These are phyloP conservation scores for Cladopsammia gracilis DNA, from an alignment of 64 coral and sea anemone genomes.

Conservation along the genomic window DNA sequence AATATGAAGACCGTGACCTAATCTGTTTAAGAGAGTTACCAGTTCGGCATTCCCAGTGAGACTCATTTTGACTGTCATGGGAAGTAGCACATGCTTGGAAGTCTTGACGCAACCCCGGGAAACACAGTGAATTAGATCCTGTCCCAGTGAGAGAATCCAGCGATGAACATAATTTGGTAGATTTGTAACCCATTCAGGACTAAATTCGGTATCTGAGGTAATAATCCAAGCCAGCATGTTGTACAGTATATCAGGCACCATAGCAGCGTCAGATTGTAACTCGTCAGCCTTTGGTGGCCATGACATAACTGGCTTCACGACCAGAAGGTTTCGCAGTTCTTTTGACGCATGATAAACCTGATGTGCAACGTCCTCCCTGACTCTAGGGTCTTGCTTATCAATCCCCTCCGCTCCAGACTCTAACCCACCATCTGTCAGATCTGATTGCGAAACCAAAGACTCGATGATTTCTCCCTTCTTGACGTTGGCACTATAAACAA, in stretches of 20 bases:
- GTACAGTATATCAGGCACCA: constrained; percentile 55
- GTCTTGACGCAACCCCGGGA: constrained; percentile 37
- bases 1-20: constrained; percentile 69
- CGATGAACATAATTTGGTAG: constrained; percentile 32
- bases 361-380: no score
- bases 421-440: no score
- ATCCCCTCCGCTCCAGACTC: no score
- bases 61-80: constrained; percentile 54
- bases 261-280: constrained; percentile 12
- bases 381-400: no score
- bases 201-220: not conserved
- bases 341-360: no score
- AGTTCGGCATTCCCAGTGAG: constrained; percentile 60
- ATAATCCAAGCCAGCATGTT: constrained; percentile 70
- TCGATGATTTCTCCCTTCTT: constrained; percentile 54
- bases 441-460: no score
- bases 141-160: not conserved
- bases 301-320: constrained; percentile 9
- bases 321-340: no score
- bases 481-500: constrained; percentile 52
- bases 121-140: constrained; percentile 55
- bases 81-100: constrained; percentile 45
- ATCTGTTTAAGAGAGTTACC: constrained; percentile 64
- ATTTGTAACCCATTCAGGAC: not conserved
- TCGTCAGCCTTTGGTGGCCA: constrained; percentile 64